Percentiles rank a stretch among this genome's conserved stretches.
phyloP scores from a whole-genome alignment of 1,140 invertebrate genomes.

The Zaprionus capensis region DNA sequence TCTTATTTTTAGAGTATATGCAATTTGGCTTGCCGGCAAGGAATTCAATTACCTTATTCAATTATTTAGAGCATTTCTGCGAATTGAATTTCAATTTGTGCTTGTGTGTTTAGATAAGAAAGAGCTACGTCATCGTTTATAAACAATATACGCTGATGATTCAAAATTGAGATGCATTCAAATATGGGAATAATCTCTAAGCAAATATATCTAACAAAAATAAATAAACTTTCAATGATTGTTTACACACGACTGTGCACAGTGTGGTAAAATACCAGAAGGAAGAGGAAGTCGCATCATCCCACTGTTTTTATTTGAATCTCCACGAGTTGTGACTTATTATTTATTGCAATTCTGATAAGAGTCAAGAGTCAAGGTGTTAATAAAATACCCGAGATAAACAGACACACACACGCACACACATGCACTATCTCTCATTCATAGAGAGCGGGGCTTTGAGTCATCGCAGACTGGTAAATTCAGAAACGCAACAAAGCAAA shows the following conservation, averaged over 20 bases:
- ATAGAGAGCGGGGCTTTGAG: conserved; percentile 35
- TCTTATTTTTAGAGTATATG: background rate
- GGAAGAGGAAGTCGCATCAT: conserved; percentile 7
- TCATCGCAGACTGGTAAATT: conserved; percentile 28
- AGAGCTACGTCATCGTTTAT: background rate
- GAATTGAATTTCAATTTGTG: background rate
- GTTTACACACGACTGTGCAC: background rate
- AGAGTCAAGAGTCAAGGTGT: conserved; percentile 35
- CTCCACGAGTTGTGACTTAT: background rate
- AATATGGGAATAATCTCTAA: background rate
- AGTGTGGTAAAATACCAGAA: background rate
- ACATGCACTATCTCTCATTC: conserved; percentile 15
- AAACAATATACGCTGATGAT: background rate
- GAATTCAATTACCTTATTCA: background rate
- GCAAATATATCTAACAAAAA: background rate
- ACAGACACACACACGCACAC: background rate
- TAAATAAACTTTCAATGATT: background rate
- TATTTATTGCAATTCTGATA: conserved; percentile 34
- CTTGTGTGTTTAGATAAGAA: conserved; percentile 17
- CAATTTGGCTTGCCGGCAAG: background rate
- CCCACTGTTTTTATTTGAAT: conserved; percentile 4
- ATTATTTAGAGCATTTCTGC: background rate
- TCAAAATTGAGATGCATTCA: background rate
- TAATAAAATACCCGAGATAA: conserved; percentile 30
- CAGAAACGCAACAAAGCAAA: conserved; percentile 25